A percentile compares a stretch with the other conserved stretches of the same genome.
phyloP scores from a whole-genome alignment of 2,113 vertebrate genomes.

The Corythoichthys intestinalis region DNA sequence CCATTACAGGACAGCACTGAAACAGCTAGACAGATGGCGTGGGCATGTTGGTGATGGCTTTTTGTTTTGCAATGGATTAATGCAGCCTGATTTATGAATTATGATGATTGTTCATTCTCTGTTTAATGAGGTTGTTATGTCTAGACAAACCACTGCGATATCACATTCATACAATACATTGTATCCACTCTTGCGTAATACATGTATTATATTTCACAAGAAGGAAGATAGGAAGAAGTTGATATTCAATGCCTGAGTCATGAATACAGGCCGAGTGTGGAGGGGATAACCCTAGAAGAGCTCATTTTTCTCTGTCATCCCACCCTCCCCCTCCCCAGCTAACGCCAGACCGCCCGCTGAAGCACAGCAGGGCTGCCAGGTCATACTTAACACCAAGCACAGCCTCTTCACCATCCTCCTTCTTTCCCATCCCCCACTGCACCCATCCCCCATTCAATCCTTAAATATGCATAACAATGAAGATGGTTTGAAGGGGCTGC shows the following conservation, averaged over 20 bases:
- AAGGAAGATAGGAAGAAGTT: conserved; percentile 20
- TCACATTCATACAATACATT: conserved; percentile 12
- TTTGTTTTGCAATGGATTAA: conserved; percentile 13
- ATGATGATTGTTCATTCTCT: conserved; percentile 21
- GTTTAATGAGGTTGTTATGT: conserved; percentile 41
- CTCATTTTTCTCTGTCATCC: conserved; percentile 25
- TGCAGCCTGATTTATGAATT: conserved; percentile 19
- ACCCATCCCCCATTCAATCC: conserved; percentile 46
- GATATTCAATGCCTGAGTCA: conserved; percentile 58
- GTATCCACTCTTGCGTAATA: conserved; percentile 23
- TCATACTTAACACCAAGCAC: conserved; percentile 60
- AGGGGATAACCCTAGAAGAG: conserved; percentile 20
- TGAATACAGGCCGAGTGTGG: conserved; percentile 18
- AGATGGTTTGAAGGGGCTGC: conserved; percentile 24
- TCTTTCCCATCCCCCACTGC: conserved; percentile 17
- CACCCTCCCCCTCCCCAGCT: conserved; percentile 30
- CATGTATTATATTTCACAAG: conserved; percentile 21
- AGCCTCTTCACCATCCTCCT: conserved; percentile 32
- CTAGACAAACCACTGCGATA: conserved; percentile 41
- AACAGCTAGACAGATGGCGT: neutral
- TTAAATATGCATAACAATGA: conserved; percentile 68
- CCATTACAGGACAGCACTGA: neutral
- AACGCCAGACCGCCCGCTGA: conserved; percentile 45
- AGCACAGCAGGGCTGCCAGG: conserved; percentile 51
- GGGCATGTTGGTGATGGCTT: conserved; percentile 22